These are phyloP conservation scores for Stomatorhinus ivindoensis DNA, from an alignment of 2,113 vertebrate genomes.

Conservation along the genomic window DNA sequence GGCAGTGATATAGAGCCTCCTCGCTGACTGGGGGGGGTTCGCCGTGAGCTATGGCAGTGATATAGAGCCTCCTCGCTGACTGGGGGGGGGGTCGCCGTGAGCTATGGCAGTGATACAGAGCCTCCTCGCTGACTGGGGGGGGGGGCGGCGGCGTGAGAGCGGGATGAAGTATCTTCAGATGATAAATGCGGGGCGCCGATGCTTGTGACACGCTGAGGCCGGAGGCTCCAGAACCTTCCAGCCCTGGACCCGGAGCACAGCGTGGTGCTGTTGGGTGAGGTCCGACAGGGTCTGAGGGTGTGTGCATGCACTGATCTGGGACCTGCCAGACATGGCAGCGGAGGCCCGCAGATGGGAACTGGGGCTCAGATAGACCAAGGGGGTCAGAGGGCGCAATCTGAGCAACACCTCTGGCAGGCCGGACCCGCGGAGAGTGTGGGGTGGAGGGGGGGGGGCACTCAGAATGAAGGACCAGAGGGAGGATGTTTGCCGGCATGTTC, in stretches of 20 bases:
- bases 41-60: too few relatives aligned
- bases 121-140: constrained; percentile 6
- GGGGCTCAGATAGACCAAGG: background rate
- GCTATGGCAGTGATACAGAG: background rate
- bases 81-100: background rate
- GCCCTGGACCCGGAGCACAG: background rate
- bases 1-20: too few relatives aligned
- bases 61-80: too few relatives aligned
- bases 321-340: background rate
- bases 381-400: background rate
- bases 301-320: background rate
- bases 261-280: background rate
- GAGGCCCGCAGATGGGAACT: background rate
- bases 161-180: constrained; percentile 66
- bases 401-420: background rate
- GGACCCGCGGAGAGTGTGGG: background rate
- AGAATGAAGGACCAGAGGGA: background rate
- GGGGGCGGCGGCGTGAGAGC: constrained; percentile 36
- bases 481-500: background rate
- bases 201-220: constrained; percentile 43
- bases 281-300: background rate
- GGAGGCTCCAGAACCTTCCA: background rate
- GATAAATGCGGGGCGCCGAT: constrained; percentile 58
- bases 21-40: too few relatives aligned
- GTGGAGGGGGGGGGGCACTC: too few relatives aligned